phyloP scores from a whole-genome alignment of 1,140 invertebrate species.

The Achroia grisella region DNA sequence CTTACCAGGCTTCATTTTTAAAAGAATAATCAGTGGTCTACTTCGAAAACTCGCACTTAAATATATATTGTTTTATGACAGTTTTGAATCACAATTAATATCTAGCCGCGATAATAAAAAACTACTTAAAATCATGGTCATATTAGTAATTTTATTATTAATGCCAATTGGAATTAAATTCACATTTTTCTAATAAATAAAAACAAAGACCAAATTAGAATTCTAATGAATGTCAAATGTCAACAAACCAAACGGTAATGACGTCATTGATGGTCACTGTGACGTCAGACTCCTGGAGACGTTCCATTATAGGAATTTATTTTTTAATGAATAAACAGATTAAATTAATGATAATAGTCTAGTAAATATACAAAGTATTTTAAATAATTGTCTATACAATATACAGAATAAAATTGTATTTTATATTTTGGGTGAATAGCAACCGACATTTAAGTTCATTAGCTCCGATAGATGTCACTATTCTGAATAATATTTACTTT shows the following conservation, averaged over 20 bases:
- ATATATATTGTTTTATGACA: slow-evolving; percentile 19
- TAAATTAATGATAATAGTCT: no score
- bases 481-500: no score
- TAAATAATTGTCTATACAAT: no score
- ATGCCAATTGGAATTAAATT: not conserved
- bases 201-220: slow-evolving; percentile 6
- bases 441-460: no score
- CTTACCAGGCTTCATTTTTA: slow-evolving; percentile 60
- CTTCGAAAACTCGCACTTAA: slow-evolving; percentile 11
- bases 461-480: no score
- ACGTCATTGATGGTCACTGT: not conserved
- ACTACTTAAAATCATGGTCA: not conserved
- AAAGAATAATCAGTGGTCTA: slow-evolving; percentile 14
- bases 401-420: no score
- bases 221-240: slow-evolving; percentile 53
- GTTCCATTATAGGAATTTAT: slow-evolving; percentile 38
- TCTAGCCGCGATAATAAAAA: not conserved
- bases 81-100: not conserved
- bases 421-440: no score
- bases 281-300: slow-evolving; percentile 3
- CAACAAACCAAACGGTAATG: not conserved
- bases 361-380: not conserved
- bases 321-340: no score
- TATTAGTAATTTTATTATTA: not conserved
- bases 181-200: not conserved